Base-by-base conservation (phyloP, 2,888 invertebrate genomes). In the Margaritifera margaritifera region DNA sequence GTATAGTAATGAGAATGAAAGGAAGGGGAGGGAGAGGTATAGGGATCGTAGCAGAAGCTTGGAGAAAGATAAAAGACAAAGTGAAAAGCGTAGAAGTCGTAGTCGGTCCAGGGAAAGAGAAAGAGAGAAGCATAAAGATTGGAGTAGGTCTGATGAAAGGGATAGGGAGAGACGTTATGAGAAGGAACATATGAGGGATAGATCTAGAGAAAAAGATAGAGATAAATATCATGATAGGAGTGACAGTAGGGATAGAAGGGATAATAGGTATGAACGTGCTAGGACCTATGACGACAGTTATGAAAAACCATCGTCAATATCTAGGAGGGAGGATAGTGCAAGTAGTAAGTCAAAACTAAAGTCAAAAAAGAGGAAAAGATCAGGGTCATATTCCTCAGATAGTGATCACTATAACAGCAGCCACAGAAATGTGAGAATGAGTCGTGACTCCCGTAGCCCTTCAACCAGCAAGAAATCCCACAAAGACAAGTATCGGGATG, bases 371-470 rank as follows among this genome's bases (percentile, higher is more conserved):
- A 72, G 80, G 59, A 74, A 73, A 50, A 73, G 76, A 11, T 79
- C 82, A 22, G 68, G 79, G 58, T 84, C 84, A 20, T 68, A 70
- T 19, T 84, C 84, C 1, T 80, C 81, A 2, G 84, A 82, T 18
- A 81, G 81, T 68, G 82, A 84, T 24, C 66, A 70, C 66, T 69
- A 69, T 25, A 67, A 67, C 11, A 69, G 68, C 51, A 68, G 72
- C 50, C 78, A 77, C 58, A 72, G 63, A 54, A 82, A 71, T 64
- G 68, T 71, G 57, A 78, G 76, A 55, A 63, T 65, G 19, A 72
- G 71, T 60, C 68, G 64, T 31, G 72, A 69, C 22, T 60, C 65
- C 1, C 69, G 66, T 55, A 66, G 66, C 6, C 59, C 69, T 25
- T 70, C 72, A 25, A 64, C 69, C 4, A 64, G 66, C 54, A 54